Evolutionary conservation across 1,140 invertebrate genomes (phyloP).

Genomic region (Plectrocnemia conspersa): DNA sequence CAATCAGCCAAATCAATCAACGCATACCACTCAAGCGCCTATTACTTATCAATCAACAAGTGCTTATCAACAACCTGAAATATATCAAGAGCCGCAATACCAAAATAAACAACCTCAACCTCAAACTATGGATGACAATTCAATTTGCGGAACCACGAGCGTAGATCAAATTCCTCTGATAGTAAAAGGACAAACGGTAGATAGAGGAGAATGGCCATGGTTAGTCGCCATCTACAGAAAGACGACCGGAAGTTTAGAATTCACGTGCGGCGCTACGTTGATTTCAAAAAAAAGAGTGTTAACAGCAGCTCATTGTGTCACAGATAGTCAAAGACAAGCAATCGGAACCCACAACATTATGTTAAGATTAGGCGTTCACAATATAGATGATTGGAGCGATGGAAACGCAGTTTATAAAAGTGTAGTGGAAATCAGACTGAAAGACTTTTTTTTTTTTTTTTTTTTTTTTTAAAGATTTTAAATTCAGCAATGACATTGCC

Average conservation of each 20-base stretch:
- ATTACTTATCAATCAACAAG: too few species aligned
- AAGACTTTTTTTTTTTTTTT: too few species aligned
- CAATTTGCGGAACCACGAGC: constrained; percentile 38
- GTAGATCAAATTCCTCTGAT: constrained; percentile 40
- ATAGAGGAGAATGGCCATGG: constrained; percentile 52
- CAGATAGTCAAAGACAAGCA: constrained; percentile 1
- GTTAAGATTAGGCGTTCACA: constrained; percentile 42
- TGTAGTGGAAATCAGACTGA: constrained; percentile 37
- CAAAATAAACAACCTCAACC: too few species aligned
- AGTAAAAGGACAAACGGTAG: constrained; percentile 38
- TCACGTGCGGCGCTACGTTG: constrained; percentile 41
- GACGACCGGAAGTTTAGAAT: constrained; percentile 39
- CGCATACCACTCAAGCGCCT: too few species aligned
- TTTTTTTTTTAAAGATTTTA: constrained; percentile 28
- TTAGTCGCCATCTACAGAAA: constrained; percentile 47
- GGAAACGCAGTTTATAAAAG: constrained; percentile 36
- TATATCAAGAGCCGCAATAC: too few species aligned
- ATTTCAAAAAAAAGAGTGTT: constrained; percentile 37
- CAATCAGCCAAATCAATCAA: constrained; percentile 11
- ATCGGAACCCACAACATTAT: constrained; percentile 34
- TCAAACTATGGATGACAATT: too few species aligned
- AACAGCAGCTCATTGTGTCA: constrained; percentile 38
- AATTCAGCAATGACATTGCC: constrained; percentile 45
- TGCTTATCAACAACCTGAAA: too few species aligned
- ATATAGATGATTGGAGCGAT: constrained; percentile 39